Base-by-base conservation (phyloP, 2,113 vertebrate genomes). In the Heterotilapia buettikoferi region DNA sequence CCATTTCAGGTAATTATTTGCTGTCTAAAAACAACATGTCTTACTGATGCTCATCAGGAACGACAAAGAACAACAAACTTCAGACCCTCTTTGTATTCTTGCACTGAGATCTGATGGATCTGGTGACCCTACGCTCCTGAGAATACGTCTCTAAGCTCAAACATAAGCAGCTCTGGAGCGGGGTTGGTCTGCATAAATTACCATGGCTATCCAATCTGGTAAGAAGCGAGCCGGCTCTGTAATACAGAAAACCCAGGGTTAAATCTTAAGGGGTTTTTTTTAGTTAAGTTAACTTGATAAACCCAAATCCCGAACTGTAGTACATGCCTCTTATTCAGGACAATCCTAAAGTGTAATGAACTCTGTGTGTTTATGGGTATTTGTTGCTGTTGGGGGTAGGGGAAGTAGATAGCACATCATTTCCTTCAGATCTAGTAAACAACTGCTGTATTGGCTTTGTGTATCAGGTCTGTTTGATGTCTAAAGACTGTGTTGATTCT, bases 371-470 rank as follows among this genome's bases (percentile, higher is more conserved):
- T 66, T 83, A 29, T 57, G 21, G 14, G 50, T 47, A 47, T 56
- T 73, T 82, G 88, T 79, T 87, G 52, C 84, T 92, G 82, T 85
- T 82, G 21, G 47, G 47, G 38, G 43, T 40, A 43, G 24, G 5
- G 47, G 24, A 45, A 86, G 36, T 24, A 40, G 84, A 83, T 57
- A 76, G 83, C 80, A 84, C 83, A 91, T 92, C 24, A 90, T 93
- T 93, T 94, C 86, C 88, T 84, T 90, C 78, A 86, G 80, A 93
- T 94, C 92, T 90, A 33, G 92, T 91, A 92, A 95, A 94, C 91
- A 94, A 91, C 79, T 86, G 82, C 84, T 85, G 82, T 85, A 89
- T 89, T 87, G 84, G 87, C 88, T 91, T 92, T 92, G 88, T 92
- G 83, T 81, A 88, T 91, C 88, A 89, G 83, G 82, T 63, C 56